Conservation (phyloP, 2,888 invertebrate genomes). For the Metopia argyrocephala region DNA sequence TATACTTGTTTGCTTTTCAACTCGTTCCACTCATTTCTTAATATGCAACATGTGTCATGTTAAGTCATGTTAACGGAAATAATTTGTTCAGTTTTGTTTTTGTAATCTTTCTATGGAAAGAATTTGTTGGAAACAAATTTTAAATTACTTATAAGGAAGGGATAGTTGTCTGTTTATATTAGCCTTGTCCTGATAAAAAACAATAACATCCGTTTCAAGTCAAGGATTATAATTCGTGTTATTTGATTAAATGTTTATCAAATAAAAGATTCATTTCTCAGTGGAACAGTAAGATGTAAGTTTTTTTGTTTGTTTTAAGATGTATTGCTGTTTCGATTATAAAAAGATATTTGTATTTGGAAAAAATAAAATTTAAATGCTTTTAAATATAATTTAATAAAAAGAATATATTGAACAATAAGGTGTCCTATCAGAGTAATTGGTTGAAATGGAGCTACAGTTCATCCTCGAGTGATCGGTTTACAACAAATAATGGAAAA, state of each 20-base stretch:
- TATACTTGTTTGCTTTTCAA: neutral
- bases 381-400: too few species aligned
- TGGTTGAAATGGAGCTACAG: too few species aligned
- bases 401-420: too few species aligned
- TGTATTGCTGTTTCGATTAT: neutral
- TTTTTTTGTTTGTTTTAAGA: neutral
- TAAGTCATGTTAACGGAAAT: slow-evolving; percentile 56
- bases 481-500: too few species aligned
- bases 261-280: neutral
- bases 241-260: neutral
- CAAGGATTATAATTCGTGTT: neutral
- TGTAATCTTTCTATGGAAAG: slow-evolving; percentile 23
- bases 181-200: neutral
- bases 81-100: slow-evolving; percentile 42
- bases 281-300: neutral
- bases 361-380: too few species aligned
- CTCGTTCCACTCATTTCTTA: neutral
- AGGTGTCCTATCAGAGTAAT: too few species aligned
- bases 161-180: neutral
- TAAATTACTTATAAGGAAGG: too few species aligned
- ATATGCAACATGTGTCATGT: slow-evolving; percentile 40
- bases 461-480: too few species aligned
- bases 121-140: too few species aligned
- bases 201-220: neutral
- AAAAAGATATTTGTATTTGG: too few species aligned